A percentile compares a stretch with the other conserved stretches of the same genome.
These are phyloP conservation scores for Nannoperca australis DNA, from an alignment of 2,797 vertebrate genomes.

Conservation along the genomic window DNA sequence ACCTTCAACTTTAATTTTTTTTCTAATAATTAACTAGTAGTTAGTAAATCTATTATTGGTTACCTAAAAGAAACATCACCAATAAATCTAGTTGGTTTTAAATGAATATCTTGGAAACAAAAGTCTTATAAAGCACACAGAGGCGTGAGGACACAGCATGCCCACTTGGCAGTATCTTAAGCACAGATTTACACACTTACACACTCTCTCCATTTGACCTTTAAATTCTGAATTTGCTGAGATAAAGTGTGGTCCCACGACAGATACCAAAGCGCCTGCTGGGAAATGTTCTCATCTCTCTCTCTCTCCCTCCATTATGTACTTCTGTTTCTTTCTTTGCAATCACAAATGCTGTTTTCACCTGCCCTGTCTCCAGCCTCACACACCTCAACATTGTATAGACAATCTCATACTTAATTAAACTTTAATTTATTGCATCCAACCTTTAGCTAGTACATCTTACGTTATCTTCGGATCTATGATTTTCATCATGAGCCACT, in stretches of 20 bases:
- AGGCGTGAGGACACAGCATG: conserved; percentile 25
- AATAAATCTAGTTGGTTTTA: background rate
- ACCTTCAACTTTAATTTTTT: background rate
- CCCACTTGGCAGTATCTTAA: conserved; percentile 21
- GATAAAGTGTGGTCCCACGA: conserved; percentile 26
- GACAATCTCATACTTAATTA: background rate
- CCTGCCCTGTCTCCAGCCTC: background rate
- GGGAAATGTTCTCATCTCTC: conserved; percentile 33
- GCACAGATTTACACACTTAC: conserved; percentile 24
- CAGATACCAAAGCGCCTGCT: conserved; percentile 24
- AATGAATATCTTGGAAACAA: background rate
- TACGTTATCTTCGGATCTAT: background rate
- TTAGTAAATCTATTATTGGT: background rate
- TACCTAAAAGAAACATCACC: background rate
- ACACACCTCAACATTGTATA: background rate
- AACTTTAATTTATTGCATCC: conserved; percentile 8
- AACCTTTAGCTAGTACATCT: conserved; percentile 1
- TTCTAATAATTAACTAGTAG: background rate
- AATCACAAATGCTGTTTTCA: conserved; percentile 4
- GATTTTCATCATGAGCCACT: conserved; percentile 3
- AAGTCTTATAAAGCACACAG: background rate
- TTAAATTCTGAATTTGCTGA: conserved; percentile 47
- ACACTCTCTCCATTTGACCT: conserved; percentile 43
- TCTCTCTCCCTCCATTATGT: background rate
- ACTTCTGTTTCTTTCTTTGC: conserved; percentile 5